These are phyloP conservation scores for Lepus europaeus DNA, from an alignment of 2,113 vertebrate genomes.

Conservation along the genomic window DNA sequence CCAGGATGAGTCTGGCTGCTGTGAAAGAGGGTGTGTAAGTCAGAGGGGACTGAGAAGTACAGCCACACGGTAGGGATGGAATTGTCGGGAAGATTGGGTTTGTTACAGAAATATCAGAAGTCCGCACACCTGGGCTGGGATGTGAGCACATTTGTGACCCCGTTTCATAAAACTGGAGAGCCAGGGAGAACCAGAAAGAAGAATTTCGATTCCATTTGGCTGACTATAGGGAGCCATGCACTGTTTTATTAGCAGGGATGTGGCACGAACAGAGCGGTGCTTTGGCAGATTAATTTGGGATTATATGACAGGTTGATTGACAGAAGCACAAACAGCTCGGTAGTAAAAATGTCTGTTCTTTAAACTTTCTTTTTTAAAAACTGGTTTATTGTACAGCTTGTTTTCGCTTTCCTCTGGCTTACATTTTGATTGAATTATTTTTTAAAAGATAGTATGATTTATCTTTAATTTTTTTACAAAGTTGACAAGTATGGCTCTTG, in stretches of 20 bases:
- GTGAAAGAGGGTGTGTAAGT: neutral
- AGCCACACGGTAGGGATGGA: neutral
- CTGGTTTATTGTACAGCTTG: slow-evolving; percentile 27
- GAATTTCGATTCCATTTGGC: slow-evolving; percentile 43
- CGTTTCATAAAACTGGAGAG: slow-evolving; percentile 2
- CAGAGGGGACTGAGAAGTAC: neutral
- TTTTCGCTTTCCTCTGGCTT: slow-evolving; percentile 56
- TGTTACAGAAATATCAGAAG: neutral
- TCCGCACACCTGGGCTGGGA: neutral
- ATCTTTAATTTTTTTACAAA: slow-evolving; percentile 51
- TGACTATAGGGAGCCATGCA: slow-evolving; percentile 24
- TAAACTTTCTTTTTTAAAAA: neutral
- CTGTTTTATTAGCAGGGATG: slow-evolving; percentile 54
- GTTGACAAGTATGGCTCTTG: slow-evolving; percentile 39
- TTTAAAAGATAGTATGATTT: slow-evolving; percentile 19
- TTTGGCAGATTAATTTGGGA: slow-evolving; percentile 65
- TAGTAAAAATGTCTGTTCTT: neutral
- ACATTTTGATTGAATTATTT: slow-evolving; percentile 59
- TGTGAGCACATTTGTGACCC: neutral
- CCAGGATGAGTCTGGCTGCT: neutral
- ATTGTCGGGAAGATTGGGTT: neutral
- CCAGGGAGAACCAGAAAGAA: neutral
- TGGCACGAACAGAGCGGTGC: slow-evolving; percentile 26
- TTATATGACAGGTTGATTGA: slow-evolving; percentile 1
- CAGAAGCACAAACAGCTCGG: neutral